phyloP scores from a whole-genome alignment of 2,888 invertebrate species.

The Nymphalis c-album region DNA sequence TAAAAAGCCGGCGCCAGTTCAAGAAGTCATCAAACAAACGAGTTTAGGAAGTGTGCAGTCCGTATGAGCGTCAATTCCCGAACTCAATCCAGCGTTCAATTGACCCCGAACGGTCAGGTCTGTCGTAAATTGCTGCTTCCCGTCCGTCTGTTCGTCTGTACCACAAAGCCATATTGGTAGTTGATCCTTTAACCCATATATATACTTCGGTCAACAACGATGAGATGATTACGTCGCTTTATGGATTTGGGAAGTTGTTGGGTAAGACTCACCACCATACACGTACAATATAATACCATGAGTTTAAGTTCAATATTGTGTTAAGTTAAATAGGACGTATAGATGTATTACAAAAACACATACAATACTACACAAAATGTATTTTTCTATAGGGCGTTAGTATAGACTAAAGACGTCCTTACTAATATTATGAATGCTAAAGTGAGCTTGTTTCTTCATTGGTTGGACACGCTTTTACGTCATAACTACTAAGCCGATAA shows the following conservation, averaged over 20 bases:
- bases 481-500: too few relatives aligned
- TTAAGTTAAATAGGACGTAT: too few relatives aligned
- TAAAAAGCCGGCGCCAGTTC: constrained; percentile 9
- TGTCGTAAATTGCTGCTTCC: constrained; percentile 62
- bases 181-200: constrained; percentile 67
- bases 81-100: constrained; percentile 42
- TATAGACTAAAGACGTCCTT: too few relatives aligned
- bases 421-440: too few relatives aligned
- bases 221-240: constrained; percentile 18
- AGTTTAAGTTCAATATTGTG: too few relatives aligned
- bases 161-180: constrained; percentile 49
- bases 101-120: constrained; percentile 56
- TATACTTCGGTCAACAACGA: constrained; percentile 28
- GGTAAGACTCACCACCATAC: background rate
- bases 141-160: constrained; percentile 43
- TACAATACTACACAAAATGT: too few relatives aligned
- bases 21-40: background rate
- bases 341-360: too few relatives aligned
- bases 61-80: constrained; percentile 18
- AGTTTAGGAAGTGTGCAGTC: constrained; percentile 5
- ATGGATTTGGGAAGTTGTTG: background rate
- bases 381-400: too few relatives aligned
- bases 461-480: too few relatives aligned
- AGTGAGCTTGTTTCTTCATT: too few relatives aligned
- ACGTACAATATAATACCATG: too few relatives aligned